Evolutionary conservation across 2,797 vertebrate genomes (phyloP).

Genomic region (Chanos chanos): DNA sequence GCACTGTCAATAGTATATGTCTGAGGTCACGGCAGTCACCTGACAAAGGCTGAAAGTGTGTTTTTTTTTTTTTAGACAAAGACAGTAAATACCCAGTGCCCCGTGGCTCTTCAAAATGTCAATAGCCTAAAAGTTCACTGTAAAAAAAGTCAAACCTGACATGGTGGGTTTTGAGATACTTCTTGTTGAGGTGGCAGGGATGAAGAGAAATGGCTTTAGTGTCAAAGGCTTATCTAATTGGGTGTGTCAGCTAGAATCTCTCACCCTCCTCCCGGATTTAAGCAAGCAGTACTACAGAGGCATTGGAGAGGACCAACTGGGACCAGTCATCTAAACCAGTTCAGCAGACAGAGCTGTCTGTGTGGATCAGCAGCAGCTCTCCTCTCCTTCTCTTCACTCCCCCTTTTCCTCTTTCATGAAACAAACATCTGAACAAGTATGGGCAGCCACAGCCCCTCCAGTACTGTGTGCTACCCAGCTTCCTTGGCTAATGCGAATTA

Average conservation of each 20-base stretch:
- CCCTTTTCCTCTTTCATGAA: constrained; percentile 40
- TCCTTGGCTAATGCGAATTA: constrained; percentile 68
- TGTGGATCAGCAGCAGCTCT: constrained; percentile 53
- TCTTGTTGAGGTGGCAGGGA: no score
- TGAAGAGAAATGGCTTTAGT: constrained; percentile 24
- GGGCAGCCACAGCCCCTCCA: constrained; percentile 45
- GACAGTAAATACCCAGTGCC: no score
- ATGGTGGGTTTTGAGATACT: no score
- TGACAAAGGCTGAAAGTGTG: no score
- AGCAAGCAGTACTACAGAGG: constrained; percentile 51
- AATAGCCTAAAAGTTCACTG: no score
- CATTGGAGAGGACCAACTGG: constrained; percentile 49
- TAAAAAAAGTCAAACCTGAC: no score
- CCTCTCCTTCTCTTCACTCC: constrained; percentile 27
- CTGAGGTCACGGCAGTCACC: no score
- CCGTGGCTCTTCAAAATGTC: no score
- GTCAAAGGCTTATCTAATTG: constrained; percentile 32
- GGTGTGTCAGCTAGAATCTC: constrained; percentile 47
- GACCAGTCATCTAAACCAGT: constrained; percentile 61
- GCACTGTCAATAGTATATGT: no score
- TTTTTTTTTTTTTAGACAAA: no score
- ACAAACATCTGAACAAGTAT: constrained; percentile 51
- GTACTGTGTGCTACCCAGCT: constrained; percentile 57
- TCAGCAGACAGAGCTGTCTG: constrained; percentile 59
- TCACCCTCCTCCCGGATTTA: constrained; percentile 24